Evolutionary conservation across 1,140 invertebrate species (phyloP).

Genomic region (Trissolcus basalis): DNA sequence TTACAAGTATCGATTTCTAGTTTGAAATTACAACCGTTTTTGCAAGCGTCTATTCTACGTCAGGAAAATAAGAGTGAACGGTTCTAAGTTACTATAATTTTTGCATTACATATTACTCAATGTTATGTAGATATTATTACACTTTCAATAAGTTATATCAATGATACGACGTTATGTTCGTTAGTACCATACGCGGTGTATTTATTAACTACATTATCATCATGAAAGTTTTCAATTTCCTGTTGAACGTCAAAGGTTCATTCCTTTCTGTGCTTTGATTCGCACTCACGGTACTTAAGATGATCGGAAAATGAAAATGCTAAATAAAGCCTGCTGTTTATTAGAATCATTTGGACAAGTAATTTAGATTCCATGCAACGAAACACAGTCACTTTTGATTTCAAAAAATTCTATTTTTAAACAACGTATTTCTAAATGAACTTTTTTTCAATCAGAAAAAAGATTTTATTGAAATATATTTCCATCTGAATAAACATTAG

Average conservation of each 20-base stretch:
- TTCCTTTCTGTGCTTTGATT: not conserved
- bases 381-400: too few species aligned
- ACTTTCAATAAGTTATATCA: constrained; percentile 56
- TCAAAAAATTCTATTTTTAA: too few species aligned
- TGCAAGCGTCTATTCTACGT: constrained; percentile 36
- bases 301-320: too few species aligned
- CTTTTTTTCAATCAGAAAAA: too few species aligned
- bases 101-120: constrained; percentile 55
- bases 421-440: too few species aligned
- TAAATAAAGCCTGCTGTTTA: too few species aligned
- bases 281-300: too few species aligned
- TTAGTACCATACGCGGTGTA: constrained; percentile 9
- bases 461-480: too few species aligned
- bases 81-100: constrained; percentile 56
- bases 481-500: too few species aligned
- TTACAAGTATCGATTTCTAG: constrained; percentile 45
- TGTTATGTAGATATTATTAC: constrained; percentile 59
- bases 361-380: too few species aligned
- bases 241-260: constrained; percentile 1
- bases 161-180: constrained; percentile 21
- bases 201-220: constrained; percentile 27
- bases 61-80: constrained; percentile 42
- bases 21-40: constrained; percentile 60
- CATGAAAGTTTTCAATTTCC: constrained; percentile 21
- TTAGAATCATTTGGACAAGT: too few species aligned